Evolutionary conservation across 2,797 vertebrate genomes (phyloP).

Genomic region (Columba guinea): DNA sequence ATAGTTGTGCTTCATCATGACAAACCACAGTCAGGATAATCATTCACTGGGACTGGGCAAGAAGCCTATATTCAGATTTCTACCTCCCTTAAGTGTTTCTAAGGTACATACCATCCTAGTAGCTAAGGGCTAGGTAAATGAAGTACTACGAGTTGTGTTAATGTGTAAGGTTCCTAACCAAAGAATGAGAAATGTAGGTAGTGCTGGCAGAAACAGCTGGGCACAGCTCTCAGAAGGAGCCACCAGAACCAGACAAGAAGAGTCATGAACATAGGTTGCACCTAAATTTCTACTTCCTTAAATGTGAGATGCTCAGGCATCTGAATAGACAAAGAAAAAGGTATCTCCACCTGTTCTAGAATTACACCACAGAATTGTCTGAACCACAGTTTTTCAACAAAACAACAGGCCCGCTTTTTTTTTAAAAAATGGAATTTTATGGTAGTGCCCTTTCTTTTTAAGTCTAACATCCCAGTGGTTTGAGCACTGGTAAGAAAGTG

Average conservation of each 20-base stretch:
- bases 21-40: not conserved
- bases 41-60: not conserved
- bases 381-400: not conserved
- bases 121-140: not conserved
- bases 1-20: not conserved
- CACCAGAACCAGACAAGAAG: not conserved
- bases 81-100: not conserved
- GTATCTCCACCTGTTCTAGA: not conserved
- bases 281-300: not conserved
- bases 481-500: not conserved
- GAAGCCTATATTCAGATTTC: not conserved
- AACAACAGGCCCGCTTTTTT: not conserved
- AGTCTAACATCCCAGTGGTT: not conserved
- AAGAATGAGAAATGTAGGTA: not conserved
- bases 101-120: not conserved
- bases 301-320: not conserved
- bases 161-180: not conserved
- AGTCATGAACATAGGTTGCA: not conserved
- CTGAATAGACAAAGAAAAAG: not conserved
- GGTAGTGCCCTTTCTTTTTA: not conserved
- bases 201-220: not conserved
- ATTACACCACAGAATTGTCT: not conserved
- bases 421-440: not conserved
- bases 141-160: not conserved
- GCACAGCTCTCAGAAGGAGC: not conserved